phyloP scores from a whole-genome alignment of 2,797 vertebrate genomes.

The Mormyrops attenuatus region DNA sequence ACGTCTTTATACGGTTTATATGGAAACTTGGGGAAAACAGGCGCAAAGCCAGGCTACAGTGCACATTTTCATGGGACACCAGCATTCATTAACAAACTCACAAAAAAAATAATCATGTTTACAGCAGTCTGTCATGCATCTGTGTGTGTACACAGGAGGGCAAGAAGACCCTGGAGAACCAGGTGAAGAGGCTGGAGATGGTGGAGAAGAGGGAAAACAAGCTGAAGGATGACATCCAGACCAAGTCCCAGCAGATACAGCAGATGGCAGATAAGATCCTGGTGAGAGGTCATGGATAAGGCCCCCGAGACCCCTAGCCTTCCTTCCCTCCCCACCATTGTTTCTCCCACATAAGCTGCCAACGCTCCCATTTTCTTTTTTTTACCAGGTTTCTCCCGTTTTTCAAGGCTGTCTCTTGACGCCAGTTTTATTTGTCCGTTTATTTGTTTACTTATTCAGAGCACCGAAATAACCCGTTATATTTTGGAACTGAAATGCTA shows the following conservation, averaged over 20 bases:
- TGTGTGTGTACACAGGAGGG: constrained; percentile 71
- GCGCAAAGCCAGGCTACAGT: background rate
- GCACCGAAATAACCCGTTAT: background rate
- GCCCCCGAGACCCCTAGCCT: constrained; percentile 41
- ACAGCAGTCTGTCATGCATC: background rate
- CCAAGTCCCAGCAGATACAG: constrained; percentile 95
- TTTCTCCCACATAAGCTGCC: background rate
- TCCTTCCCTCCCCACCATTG: background rate
- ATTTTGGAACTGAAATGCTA: background rate
- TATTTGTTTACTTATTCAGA: background rate
- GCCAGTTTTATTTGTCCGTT: background rate
- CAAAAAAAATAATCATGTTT: background rate
- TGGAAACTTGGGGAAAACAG: background rate
- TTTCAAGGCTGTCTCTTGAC: background rate
- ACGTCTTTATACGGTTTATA: background rate
- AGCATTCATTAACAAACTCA: background rate
- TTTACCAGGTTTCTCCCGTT: background rate
- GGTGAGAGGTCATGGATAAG: constrained; percentile 69
- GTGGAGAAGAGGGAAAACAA: constrained; percentile 92
- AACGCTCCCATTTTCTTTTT: background rate
- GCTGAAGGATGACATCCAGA: constrained; percentile 96
- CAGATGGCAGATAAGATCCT: constrained; percentile 98
- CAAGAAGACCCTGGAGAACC: constrained; percentile 93
- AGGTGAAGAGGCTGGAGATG: constrained; percentile 93
- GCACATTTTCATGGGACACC: background rate